Percentiles rank a stretch among this genome's conserved stretches.
Conservation (phyloP, 2,888 invertebrate genomes). For the Criorhina ranunculi region DNA sequence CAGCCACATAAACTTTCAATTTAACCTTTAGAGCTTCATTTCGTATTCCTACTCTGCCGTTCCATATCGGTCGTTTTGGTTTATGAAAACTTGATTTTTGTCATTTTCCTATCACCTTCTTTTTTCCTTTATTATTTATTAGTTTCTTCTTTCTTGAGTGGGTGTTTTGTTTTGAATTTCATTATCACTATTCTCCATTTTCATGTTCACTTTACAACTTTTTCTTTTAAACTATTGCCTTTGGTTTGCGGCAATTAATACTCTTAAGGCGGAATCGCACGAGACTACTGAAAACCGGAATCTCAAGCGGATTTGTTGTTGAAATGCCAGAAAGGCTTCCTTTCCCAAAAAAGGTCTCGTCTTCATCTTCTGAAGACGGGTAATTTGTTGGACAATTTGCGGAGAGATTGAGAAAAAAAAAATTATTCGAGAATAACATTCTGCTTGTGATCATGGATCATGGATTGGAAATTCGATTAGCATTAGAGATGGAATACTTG, state of each 20-base stretch:
- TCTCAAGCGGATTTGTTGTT: slow-evolving; percentile 19
- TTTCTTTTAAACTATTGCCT: slow-evolving; percentile 1
- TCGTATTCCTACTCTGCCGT: slow-evolving; percentile 46
- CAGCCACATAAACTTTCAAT: slow-evolving; percentile 39
- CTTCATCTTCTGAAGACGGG: slow-evolving; percentile 8
- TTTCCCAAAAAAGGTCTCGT: slow-evolving; percentile 33
- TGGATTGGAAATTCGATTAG: slow-evolving; percentile 10
- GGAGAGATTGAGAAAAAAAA: slow-evolving; percentile 6
- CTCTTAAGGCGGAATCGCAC: slow-evolving; percentile 19
- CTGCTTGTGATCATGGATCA: slow-evolving; percentile 16
- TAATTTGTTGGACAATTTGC: slow-evolving; percentile 35
- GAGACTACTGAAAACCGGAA: slow-evolving; percentile 41
- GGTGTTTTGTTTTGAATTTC: slow-evolving; percentile 24
- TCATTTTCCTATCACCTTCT: slow-evolving; percentile 18
- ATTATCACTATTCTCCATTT: slow-evolving; percentile 10
- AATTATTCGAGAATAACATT: slow-evolving; percentile 14
- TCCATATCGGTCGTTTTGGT: slow-evolving; percentile 12
- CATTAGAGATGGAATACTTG: slow-evolving; percentile 48
- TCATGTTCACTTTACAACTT: background rate
- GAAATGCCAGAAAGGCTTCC: slow-evolving; percentile 62
- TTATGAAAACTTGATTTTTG: slow-evolving; percentile 32
- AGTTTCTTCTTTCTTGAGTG: background rate
- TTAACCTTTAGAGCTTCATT: slow-evolving; percentile 64
- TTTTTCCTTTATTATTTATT: slow-evolving; percentile 6
- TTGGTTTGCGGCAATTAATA: slow-evolving; percentile 16